These are phyloP conservation scores for Casuarius casuarius DNA, from an alignment of 2,113 vertebrate species.

Conservation along the genomic window DNA sequence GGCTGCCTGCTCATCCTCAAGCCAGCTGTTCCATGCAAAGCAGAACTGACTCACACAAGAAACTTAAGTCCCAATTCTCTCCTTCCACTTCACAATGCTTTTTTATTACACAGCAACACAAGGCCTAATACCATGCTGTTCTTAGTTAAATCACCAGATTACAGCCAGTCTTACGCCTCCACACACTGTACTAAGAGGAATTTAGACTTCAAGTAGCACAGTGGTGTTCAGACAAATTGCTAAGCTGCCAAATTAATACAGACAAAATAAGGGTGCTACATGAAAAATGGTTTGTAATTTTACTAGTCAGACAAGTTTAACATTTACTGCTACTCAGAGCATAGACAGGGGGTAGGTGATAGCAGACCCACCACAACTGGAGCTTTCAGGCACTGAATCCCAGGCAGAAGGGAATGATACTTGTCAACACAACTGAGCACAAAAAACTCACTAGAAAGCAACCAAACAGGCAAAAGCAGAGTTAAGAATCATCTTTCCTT, in stretches of 20 bases:
- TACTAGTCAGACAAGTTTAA: not conserved
- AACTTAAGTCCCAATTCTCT: not conserved
- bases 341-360: not conserved
- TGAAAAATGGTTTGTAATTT: not conserved
- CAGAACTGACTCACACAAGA: not conserved
- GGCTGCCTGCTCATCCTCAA: not conserved
- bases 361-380: accelerated
- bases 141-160: constrained; percentile 24
- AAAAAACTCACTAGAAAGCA: not conserved
- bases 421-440: not conserved
- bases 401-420: not conserved
- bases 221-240: not conserved
- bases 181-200: not conserved
- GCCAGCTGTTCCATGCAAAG: not conserved
- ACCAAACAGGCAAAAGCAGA: not conserved
- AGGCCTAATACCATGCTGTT: not conserved
- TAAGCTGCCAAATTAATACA: not conserved
- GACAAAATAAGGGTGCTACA: not conserved
- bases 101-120: not conserved
- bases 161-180: constrained; percentile 21
- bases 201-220: constrained; percentile 46
- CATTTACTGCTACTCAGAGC: not conserved
- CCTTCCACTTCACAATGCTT: not conserved
- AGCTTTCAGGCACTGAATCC: not conserved
- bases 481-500: not conserved